Evolutionary conservation across 2,888 invertebrate species (phyloP), one percentile per base, ranked within the genome.

Genomic region (Drosophila dives): DNA sequence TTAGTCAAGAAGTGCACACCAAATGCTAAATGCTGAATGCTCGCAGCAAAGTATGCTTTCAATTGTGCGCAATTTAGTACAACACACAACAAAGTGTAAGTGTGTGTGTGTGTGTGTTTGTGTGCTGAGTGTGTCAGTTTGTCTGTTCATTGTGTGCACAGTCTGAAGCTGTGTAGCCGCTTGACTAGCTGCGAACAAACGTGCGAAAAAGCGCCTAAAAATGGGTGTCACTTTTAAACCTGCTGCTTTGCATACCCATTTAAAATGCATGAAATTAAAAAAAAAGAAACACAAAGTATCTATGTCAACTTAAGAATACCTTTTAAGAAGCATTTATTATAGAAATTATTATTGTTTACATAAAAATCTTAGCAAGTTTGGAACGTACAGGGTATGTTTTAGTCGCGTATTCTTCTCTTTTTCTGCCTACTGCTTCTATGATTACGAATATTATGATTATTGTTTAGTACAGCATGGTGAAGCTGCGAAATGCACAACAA

Each of bases 21-120:
- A 86, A 86, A 89, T 81, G 90, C 84, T 83, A 20, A 45, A 45
- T 45, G 45, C 45, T 90, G 88, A 90, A 89, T 81, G 90, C 87
- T 83, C 69, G 82, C 69, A 48, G 81, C 75, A 80, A 89, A 83
- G 86, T 83, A 82, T 79, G 90, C 89, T 89, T 82, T 86, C 89
- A 90, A 83, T 91, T 89, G 91, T 90, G 77, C 78, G 77, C 85
- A 89, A 85, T 89, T 90, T 90, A 81, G 89, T 77, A 83, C 89
- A 80, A 72, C 72, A 76, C 71, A 58, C 77, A 72, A 81, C 86
- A 71, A 80, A 75, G 74, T 23, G 20, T 33, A 32, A 8, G 32
- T 48, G 33, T 49, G 51, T 42, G 50, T 48, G 63, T 40, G 61
- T 54, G 67, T 65, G 64, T 54, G 58, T 67, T 67, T 69, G 63